Conservation (phyloP, 2,888 invertebrate genomes). For the Lottia gigantea region DNA sequence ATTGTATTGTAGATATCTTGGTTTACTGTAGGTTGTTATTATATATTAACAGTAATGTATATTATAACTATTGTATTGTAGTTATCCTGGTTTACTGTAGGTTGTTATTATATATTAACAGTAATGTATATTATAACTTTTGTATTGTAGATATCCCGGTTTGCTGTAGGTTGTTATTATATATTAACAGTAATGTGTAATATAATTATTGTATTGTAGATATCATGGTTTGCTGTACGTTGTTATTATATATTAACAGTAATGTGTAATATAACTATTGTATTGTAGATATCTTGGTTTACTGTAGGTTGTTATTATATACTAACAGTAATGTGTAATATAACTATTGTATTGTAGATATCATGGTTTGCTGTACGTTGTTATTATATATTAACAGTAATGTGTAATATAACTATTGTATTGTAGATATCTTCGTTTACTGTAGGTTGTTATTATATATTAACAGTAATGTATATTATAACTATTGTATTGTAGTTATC, state of each 20-base stretch:
- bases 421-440: not conserved
- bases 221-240: conserved; percentile 97
- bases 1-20: conserved; percentile 77
- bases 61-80: conserved; percentile 76
- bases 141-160: conserved; percentile 82
- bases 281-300: conserved; percentile 83
- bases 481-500: not conserved
- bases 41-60: conserved; percentile 91
- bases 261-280: conserved; percentile 84
- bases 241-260: conserved; percentile 95
- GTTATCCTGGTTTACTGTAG: conserved; percentile 95
- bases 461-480: not conserved
- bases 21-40: conserved; percentile 98
- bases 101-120: conserved; percentile 94
- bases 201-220: conserved; percentile 49
- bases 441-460: not conserved
- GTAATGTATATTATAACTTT: conserved; percentile 88
- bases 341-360: conserved; percentile 73
- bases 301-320: conserved; percentile 98
- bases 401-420: conserved; percentile 81
- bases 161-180: conserved; percentile 97
- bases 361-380: conserved; percentile 98
- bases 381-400: conserved; percentile 93
- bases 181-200: conserved; percentile 92
- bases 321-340: conserved; percentile 90